Conservation (phyloP, 2,113 vertebrate genomes). For the Manacus vitellinus region DNA sequence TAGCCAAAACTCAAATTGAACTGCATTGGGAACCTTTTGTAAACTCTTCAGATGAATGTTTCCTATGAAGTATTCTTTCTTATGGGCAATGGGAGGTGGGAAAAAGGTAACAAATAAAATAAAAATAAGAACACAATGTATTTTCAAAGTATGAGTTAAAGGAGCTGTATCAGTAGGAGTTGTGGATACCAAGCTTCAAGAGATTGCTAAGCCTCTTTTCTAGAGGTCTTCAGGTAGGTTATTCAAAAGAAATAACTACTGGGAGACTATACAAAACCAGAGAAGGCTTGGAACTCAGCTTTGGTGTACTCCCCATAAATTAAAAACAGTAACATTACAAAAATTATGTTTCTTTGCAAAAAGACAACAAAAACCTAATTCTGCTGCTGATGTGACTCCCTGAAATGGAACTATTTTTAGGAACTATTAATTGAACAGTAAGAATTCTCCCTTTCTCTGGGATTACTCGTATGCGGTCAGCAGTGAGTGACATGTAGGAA, state of each 20-base stretch:
- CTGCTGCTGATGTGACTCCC: fast-evolving
- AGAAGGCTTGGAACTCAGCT: not conserved
- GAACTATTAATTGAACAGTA: not conserved
- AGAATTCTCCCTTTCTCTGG: not conserved
- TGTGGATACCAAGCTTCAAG: not conserved
- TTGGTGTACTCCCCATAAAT: fast-evolving
- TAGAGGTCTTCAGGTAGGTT: not conserved
- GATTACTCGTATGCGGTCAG: not conserved
- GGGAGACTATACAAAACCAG: not conserved
- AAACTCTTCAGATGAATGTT: not conserved
- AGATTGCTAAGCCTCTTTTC: not conserved
- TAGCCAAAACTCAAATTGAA: not conserved
- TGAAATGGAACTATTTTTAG: not conserved
- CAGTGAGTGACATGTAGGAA: not conserved
- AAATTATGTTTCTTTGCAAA: not conserved
- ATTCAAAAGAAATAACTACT: not conserved
- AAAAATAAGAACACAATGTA: not conserved
- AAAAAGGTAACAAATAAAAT: not conserved
- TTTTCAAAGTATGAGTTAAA: not conserved
- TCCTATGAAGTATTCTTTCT: not conserved
- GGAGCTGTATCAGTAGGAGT: not conserved
- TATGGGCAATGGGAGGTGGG: not conserved
- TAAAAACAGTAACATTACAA: not conserved
- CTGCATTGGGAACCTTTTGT: not conserved
- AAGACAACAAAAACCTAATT: not conserved